Percentiles rank a stretch among this genome's conserved stretches.
Conservation (phyloP, 2,113 vertebrate genomes). For the Cephalopholis sonnerati region DNA sequence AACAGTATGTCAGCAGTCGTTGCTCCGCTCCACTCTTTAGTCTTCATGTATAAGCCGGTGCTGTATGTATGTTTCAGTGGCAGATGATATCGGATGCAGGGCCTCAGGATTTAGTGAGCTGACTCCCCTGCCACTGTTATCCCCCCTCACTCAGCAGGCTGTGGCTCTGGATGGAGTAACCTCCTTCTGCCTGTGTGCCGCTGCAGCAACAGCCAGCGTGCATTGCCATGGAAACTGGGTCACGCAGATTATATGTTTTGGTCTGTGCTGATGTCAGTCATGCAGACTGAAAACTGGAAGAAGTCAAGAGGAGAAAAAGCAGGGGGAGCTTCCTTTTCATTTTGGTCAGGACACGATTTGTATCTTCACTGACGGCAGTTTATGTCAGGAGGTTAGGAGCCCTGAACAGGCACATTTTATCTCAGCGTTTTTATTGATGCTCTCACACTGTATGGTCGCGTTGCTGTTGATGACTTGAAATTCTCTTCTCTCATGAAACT, state of each 20-base stretch:
- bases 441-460: not conserved
- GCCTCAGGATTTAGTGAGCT: slow-evolving; percentile 58
- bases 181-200: slow-evolving; percentile 67
- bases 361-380: slow-evolving; percentile 12
- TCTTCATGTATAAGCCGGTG: not conserved
- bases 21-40: slow-evolving; percentile 14
- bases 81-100: slow-evolving; percentile 48
- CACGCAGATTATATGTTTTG: slow-evolving; percentile 79
- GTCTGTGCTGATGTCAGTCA: slow-evolving; percentile 73
- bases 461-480: no score
- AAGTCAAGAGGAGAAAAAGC: slow-evolving; percentile 44
- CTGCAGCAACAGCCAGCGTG: slow-evolving; percentile 62
- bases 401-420: slow-evolving; percentile 1
- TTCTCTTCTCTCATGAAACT: no score
- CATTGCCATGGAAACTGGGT: slow-evolving; percentile 82
- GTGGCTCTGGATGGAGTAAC: slow-evolving; percentile 68
- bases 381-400: slow-evolving; percentile 16
- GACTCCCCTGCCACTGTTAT: slow-evolving; percentile 42
- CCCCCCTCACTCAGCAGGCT: slow-evolving; percentile 50
- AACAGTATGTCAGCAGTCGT: slow-evolving; percentile 23
- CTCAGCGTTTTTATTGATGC: slow-evolving; percentile 1
- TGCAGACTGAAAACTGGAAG: slow-evolving; percentile 64
- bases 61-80: slow-evolving; percentile 16
- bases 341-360: slow-evolving; percentile 11
- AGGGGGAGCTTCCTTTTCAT: slow-evolving; percentile 49